Base-by-base conservation (phyloP, 2,888 invertebrate genomes). In the Priocnemis perturbator region DNA sequence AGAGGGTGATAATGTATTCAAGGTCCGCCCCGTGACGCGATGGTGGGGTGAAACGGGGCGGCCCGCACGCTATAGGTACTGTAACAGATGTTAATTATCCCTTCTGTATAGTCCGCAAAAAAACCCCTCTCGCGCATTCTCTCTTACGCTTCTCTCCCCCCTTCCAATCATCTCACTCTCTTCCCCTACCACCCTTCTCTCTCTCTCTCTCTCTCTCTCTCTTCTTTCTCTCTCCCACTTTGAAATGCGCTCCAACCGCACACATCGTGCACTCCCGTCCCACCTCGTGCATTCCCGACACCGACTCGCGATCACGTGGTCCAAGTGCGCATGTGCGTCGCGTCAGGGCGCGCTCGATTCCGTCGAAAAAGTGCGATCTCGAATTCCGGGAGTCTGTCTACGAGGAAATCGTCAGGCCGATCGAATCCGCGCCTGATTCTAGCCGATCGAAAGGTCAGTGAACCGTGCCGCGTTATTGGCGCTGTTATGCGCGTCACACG, bases 81-180 rank as follows among this genome's bases (percentile, higher is more conserved):
- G 86, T 87, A 88, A 88, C 88, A 88, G 88, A 88, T 88, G 88
- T 88, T 88, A 88, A 88, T 88, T 88, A 88, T 87, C 87, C 88
- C 88, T 86, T 86, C 86, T 85, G 87, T 85, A 83, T 83, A 82
- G 82, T 79, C 75, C 74, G 78, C 73, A 60, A 71, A 76, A 82
- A 78, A 79, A 80, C 64, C 68, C 67, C 77, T 76, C 69, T 76
- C 69, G 79, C 69, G 75, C 79, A 60, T 73, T 72, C 78, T 78
- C 72, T 74, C 71, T 68, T 50, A 17, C 19, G 11, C 19, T 14
- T 7, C 50, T 50, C 17, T 14, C 11, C 50, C 19, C n/a, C 17
- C n/a, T n/a, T 50, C 50, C 17, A 2, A 2, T 2, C 17, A 1
- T 50, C 50, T 3, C 37, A 2, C 37, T 3, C 37, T 26, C 26